A percentile compares a stretch with the other conserved stretches of the same genome.
Evolutionary conservation across 2,888 invertebrate species (phyloP).

Genomic region (Eristalinus aeneus): DNA sequence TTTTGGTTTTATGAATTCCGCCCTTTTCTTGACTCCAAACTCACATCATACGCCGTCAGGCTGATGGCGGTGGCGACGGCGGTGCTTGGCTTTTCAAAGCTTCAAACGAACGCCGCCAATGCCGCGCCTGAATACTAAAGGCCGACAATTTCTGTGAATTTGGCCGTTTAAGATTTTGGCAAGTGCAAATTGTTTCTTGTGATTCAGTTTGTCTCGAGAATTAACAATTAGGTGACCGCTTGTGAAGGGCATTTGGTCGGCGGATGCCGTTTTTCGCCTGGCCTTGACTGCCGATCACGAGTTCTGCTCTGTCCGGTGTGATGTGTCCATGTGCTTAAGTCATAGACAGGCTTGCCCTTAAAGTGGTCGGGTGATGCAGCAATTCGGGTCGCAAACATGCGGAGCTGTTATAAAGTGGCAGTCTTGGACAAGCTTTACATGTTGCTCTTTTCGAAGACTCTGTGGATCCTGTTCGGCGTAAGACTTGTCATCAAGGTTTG

Average conservation of each 20-base stretch:
- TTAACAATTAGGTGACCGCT: slow-evolving; percentile 43
- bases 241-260: not conserved
- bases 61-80: slow-evolving; percentile 52
- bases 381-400: too few relatives aligned
- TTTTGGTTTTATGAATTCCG: slow-evolving; percentile 63
- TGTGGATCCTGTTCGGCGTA: too few relatives aligned
- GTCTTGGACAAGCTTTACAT: too few relatives aligned
- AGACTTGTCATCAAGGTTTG: too few relatives aligned
- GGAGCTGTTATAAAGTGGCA: too few relatives aligned
- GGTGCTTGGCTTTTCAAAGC: slow-evolving; percentile 43
- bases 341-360: too few relatives aligned
- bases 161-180: slow-evolving; percentile 49
- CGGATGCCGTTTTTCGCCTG: not conserved
- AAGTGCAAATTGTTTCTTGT: slow-evolving; percentile 50
- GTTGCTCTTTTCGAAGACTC: too few relatives aligned
- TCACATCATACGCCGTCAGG: slow-evolving; percentile 26
- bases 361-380: too few relatives aligned
- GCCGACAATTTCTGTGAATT: slow-evolving; percentile 58
- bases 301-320: not conserved
- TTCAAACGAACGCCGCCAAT: slow-evolving; percentile 61
- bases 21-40: slow-evolving; percentile 56
- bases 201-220: slow-evolving; percentile 41
- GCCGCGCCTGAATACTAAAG: slow-evolving; percentile 59
- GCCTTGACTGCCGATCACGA: not conserved
- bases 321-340: not conserved